phyloP scores from a whole-genome alignment of 2,113 vertebrate genomes.

The Oryzias javanicus region DNA sequence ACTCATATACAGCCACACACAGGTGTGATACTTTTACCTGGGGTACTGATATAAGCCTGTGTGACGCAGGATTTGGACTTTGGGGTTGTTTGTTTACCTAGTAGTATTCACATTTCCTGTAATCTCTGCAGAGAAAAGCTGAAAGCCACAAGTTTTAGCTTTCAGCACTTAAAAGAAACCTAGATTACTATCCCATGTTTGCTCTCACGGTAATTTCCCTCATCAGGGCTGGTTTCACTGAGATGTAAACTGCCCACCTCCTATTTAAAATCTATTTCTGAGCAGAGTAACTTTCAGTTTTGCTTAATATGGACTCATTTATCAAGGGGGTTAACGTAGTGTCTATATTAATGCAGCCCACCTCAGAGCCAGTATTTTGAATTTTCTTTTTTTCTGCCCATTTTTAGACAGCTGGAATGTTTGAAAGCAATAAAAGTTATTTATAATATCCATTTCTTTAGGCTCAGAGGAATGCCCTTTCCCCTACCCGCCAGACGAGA shows the following conservation, averaged over 20 bases:
- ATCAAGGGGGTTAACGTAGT: not conserved
- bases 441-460: constrained; percentile 28
- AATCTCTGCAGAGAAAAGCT: constrained; percentile 23
- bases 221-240: constrained; percentile 51
- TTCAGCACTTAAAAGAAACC: constrained; percentile 5
- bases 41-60: too few relatives aligned
- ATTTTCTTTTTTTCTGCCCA: constrained; percentile 4
- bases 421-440: not conserved
- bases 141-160: constrained; percentile 7
- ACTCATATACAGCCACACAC: too few relatives aligned
- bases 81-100: not conserved
- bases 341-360: not conserved
- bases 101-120: constrained; percentile 11
- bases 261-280: constrained; percentile 21
- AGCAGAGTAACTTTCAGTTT: constrained; percentile 21
- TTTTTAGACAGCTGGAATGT: too few relatives aligned
- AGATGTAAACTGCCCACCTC: constrained; percentile 46
- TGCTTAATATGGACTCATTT: constrained; percentile 14
- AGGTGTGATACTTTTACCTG: too few relatives aligned
- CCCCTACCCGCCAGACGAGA: constrained; percentile 79
- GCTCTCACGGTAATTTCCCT: constrained; percentile 57
- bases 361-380: constrained; percentile 16
- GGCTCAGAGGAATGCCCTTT: constrained; percentile 86
- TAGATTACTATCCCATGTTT: not conserved
- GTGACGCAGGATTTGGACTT: constrained; percentile 17